A percentile compares a stretch with the other conserved stretches of the same genome.
Conservation (phyloP, 2,888 invertebrate species). For the Heliconius ismenius region DNA sequence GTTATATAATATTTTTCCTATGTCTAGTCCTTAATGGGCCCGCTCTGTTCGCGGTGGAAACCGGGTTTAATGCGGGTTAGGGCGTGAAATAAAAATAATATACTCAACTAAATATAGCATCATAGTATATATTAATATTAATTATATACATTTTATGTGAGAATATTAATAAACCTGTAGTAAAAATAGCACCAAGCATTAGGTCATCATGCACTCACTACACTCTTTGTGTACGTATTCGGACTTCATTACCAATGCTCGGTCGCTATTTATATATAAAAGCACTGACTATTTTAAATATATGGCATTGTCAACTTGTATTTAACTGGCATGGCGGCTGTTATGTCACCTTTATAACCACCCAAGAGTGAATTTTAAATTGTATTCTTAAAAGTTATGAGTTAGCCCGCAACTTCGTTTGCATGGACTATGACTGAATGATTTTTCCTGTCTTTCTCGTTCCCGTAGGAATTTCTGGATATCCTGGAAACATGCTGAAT, state of each 20-base stretch:
- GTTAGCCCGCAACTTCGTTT: too few species aligned
- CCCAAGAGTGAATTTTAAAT: neutral
- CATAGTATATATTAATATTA: neutral
- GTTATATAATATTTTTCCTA: too few species aligned
- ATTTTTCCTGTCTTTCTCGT: neutral
- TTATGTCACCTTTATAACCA: constrained; percentile 29
- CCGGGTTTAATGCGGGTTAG: too few species aligned
- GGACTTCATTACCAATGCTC: constrained; percentile 18
- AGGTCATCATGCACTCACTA: neutral
- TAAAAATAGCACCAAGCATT: constrained; percentile 5
- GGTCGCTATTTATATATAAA: constrained; percentile 3
- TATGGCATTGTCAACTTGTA: neutral
- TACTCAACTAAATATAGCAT: too few species aligned
- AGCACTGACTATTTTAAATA: constrained; percentile 35
- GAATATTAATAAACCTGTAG: neutral
- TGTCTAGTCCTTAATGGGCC: too few species aligned
- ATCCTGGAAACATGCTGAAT: neutral
- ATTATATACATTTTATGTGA: neutral
- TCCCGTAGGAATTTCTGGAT: neutral
- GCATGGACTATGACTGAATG: too few species aligned
- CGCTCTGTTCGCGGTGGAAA: too few species aligned
- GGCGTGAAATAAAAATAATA: too few species aligned
- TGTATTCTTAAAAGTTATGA: neutral
- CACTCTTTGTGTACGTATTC: constrained; percentile 17
- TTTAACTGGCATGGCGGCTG: constrained; percentile 29